These are phyloP conservation scores for Heliconius hewitsoni DNA, from an alignment of 1,140 invertebrate genomes.

Conservation along the genomic window DNA sequence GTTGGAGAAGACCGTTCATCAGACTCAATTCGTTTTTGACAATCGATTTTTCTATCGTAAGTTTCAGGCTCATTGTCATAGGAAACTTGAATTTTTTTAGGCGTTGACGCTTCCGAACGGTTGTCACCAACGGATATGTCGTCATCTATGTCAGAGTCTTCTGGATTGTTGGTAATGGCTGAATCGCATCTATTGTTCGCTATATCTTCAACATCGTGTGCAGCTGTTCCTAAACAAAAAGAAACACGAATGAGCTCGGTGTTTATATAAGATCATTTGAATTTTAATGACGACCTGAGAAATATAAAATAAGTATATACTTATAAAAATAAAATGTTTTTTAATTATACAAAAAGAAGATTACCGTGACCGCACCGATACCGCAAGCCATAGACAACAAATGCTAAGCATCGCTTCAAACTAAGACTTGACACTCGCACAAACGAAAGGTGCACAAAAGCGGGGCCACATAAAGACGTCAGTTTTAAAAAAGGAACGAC, in stretches of 20 bases:
- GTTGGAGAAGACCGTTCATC: slow-evolving; percentile 55
- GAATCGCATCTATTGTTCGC: slow-evolving; percentile 48
- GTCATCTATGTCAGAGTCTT: slow-evolving; percentile 66
- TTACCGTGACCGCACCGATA: slow-evolving; percentile 33
- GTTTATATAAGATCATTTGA: background rate
- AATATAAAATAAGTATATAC: background rate
- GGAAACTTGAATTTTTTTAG: slow-evolving; percentile 51
- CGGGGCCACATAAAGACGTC: slow-evolving; percentile 69
- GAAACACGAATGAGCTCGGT: slow-evolving; percentile 3
- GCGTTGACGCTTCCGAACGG: slow-evolving; percentile 67
- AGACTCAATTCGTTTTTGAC: slow-evolving; percentile 45
- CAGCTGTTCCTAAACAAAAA: slow-evolving; percentile 47
- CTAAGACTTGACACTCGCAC: slow-evolving; percentile 67
- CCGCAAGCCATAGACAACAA: slow-evolving; percentile 47
- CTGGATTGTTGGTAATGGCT: slow-evolving; percentile 52
- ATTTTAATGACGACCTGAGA: background rate
- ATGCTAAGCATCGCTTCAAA: slow-evolving; percentile 64
- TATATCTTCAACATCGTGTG: slow-evolving; percentile 54
- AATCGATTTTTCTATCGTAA: slow-evolving; percentile 40
- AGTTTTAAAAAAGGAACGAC: slow-evolving; percentile 76
- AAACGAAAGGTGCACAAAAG: slow-evolving; percentile 69
- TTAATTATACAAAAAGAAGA: slow-evolving; percentile 34
- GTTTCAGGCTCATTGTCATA: slow-evolving; percentile 49
- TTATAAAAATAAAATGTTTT: slow-evolving; percentile 16
- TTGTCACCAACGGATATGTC: slow-evolving; percentile 77